These are phyloP conservation scores for Xiphydria camelus DNA, from an alignment of 2,888 invertebrate genomes.

Conservation along the genomic window DNA sequence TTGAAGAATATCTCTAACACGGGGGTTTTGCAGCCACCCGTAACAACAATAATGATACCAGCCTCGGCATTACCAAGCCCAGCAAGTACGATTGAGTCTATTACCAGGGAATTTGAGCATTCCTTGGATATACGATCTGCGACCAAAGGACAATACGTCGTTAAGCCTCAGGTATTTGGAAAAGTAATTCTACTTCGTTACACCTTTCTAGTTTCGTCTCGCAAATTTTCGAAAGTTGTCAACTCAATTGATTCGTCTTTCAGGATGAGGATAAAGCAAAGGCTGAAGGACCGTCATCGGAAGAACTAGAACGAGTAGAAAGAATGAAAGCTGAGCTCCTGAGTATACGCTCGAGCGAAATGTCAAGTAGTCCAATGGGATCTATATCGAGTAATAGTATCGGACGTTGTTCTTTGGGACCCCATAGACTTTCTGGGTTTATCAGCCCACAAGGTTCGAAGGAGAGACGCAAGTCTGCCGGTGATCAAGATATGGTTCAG, in stretches of 20 bases:
- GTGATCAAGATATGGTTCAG: conserved; percentile 75
- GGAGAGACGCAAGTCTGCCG: conserved; percentile 80
- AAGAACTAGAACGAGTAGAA: conserved; percentile 65
- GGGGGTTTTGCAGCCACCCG: conserved; percentile 58
- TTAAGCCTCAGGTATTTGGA: conserved; percentile 66
- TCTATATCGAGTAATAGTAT: conserved; percentile 54
- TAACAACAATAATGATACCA: conserved; percentile 51
- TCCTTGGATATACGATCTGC: conserved; percentile 72
- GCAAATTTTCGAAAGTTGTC: not conserved
- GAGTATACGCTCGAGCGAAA: conserved; percentile 53
- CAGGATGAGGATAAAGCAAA: conserved; percentile 72
- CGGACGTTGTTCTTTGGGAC: conserved; percentile 56
- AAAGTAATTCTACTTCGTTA: too few relatives aligned
- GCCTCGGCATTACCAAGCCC: conserved; percentile 71
- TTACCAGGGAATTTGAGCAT: conserved; percentile 82
- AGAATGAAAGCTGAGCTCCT: conserved; percentile 60
- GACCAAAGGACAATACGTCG: conserved; percentile 66
- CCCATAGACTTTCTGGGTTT: conserved; percentile 49
- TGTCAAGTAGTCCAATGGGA: conserved; percentile 48
- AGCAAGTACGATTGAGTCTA: conserved; percentile 77
- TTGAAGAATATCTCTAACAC: too few relatives aligned
- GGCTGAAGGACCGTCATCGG: conserved; percentile 66
- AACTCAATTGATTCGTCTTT: conserved; percentile 13
- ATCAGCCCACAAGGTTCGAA: conserved; percentile 57
- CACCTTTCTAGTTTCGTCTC: not conserved